These are phyloP conservation scores for Drosophila mulleri DNA, from an alignment of 2,888 invertebrate genomes.

Conservation along the genomic window DNA sequence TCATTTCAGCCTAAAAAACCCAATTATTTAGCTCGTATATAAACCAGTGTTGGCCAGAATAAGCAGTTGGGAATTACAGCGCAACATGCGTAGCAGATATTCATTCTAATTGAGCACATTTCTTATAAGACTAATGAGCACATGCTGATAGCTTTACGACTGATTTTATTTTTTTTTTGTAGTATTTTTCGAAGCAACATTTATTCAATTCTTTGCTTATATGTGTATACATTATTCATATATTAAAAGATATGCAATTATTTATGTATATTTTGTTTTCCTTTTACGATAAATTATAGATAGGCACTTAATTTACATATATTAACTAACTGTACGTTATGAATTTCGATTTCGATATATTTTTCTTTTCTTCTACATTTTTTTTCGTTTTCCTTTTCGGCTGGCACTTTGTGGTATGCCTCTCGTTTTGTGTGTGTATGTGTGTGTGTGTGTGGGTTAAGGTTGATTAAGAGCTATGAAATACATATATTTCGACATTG, in stretches of 20 bases:
- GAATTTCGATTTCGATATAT: slow-evolving; percentile 62
- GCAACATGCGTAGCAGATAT: background rate
- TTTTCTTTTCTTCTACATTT: slow-evolving; percentile 8
- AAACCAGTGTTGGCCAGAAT: background rate
- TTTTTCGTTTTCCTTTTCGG: slow-evolving; percentile 39
- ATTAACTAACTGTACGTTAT: slow-evolving; percentile 76
- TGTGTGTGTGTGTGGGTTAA: slow-evolving; percentile 45
- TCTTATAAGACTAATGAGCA: background rate
- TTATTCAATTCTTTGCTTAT: slow-evolving; percentile 79
- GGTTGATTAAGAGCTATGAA: slow-evolving; percentile 64
- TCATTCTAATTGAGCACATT: background rate
- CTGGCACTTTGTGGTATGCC: slow-evolving; percentile 54
- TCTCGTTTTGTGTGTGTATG: slow-evolving; percentile 37
- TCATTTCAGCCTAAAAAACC: slow-evolving; percentile 44
- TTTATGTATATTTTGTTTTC: slow-evolving; percentile 52
- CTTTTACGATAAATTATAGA: slow-evolving; percentile 57
- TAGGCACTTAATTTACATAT: slow-evolving; percentile 80
- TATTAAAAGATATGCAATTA: slow-evolving; percentile 60
- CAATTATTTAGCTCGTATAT: slow-evolving; percentile 16
- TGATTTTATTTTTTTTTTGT: background rate
- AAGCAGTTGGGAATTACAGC: slow-evolving; percentile 58
- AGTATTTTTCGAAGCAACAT: slow-evolving; percentile 67
- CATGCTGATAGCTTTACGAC: background rate
- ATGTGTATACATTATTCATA: slow-evolving; percentile 60
- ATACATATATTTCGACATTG: slow-evolving; percentile 78